A percentile compares a stretch with the other conserved stretches of the same genome.
Conservation (phyloP, 2,797 vertebrate species). For the Oophaga sylvatica region DNA sequence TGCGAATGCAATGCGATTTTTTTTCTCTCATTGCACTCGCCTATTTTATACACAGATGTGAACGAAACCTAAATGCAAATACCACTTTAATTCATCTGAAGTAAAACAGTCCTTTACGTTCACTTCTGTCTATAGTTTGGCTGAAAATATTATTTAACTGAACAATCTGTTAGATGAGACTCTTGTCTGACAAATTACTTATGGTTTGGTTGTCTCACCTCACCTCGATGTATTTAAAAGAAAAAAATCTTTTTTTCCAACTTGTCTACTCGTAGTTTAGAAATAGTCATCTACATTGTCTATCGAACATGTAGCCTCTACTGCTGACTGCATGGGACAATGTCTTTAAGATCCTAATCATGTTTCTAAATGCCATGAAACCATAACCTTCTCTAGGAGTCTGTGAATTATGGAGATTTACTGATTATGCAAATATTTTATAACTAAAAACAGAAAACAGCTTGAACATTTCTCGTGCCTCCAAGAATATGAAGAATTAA, state of each 20-base stretch:
- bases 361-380: constrained; percentile 21
- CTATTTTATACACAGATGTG: too few species aligned
- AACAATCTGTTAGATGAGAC: too few species aligned
- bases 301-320: background rate
- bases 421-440: constrained; percentile 51
- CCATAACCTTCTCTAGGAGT: constrained; percentile 18
- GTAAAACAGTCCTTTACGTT: too few species aligned
- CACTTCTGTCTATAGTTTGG: too few species aligned
- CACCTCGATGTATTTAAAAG: background rate
- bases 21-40: too few species aligned
- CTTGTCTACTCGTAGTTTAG: background rate
- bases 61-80: too few species aligned
- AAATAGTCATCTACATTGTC: background rate
- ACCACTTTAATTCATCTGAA: too few species aligned
- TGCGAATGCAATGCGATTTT: too few species aligned
- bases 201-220: background rate
- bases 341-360: background rate
- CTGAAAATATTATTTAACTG: too few species aligned
- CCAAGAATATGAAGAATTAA: constrained; percentile 49
- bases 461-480: constrained; percentile 38
- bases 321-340: background rate
- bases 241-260: background rate
- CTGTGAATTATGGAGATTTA: constrained; percentile 47
- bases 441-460: constrained; percentile 44
- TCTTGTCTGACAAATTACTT: background rate